phyloP scores from a whole-genome alignment of 2,113 vertebrate genomes.

The Oreotrochilus melanogaster region DNA sequence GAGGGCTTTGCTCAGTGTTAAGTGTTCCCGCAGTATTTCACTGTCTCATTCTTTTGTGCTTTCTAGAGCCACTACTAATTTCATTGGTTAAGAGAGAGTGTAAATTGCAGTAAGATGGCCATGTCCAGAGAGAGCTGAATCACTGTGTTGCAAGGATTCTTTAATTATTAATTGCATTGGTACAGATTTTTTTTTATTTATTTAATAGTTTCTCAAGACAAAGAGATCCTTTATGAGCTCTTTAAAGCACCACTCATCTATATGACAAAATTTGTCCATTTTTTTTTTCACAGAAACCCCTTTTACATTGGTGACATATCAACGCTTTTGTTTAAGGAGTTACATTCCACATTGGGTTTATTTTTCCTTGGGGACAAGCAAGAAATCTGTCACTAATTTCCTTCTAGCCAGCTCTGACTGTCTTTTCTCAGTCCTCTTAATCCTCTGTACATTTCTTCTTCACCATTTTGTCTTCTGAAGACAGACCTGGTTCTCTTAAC shows the following conservation, averaged over 20 bases:
- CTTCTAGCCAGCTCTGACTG: neutral
- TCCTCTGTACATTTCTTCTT: neutral
- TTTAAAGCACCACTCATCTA: neutral
- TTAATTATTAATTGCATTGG: constrained; percentile 48
- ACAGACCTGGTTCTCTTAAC: neutral
- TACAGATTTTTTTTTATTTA: neutral
- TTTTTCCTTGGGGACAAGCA: constrained; percentile 18
- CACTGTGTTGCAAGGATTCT: neutral
- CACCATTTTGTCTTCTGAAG: constrained; percentile 14
- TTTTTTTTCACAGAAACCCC: neutral
- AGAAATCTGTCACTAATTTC: constrained; percentile 51
- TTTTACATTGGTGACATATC: neutral
- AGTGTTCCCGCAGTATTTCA: constrained; percentile 47
- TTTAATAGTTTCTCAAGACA: neutral
- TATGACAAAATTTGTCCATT: neutral
- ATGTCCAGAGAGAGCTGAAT: constrained; percentile 12
- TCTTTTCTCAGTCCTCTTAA: neutral
- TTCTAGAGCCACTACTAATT: constrained; percentile 42
- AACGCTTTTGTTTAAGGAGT: neutral
- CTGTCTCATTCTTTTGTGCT: constrained; percentile 43
- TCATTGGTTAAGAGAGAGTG: neutral
- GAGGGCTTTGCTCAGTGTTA: constrained; percentile 54
- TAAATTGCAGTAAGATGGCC: constrained; percentile 6
- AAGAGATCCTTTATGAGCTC: neutral
- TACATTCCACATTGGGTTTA: constrained; percentile 12